Conservation (phyloP, 2,113 vertebrate genomes). For the Brachionichthys hirsutus region DNA sequence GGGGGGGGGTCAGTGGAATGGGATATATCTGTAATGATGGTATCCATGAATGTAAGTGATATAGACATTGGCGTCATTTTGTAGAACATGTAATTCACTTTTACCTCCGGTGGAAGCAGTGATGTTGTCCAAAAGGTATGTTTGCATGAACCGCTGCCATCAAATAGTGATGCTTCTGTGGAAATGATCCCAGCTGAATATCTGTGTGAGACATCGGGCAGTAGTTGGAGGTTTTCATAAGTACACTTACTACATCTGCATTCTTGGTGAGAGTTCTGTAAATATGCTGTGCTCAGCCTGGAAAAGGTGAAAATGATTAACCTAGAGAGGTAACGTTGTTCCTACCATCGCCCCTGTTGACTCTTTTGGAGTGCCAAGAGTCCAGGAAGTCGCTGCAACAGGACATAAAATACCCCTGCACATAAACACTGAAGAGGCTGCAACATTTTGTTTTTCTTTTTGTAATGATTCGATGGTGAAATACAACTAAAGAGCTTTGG, state of each 20-base stretch:
- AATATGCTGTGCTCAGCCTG: too few relatives aligned
- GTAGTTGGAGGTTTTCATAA: too few relatives aligned
- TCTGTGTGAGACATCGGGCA: not conserved
- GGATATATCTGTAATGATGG: slow-evolving; percentile 29
- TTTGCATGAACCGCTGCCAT: slow-evolving; percentile 12
- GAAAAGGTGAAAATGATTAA: too few relatives aligned
- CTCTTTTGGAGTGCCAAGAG: too few relatives aligned
- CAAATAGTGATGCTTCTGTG: slow-evolving; percentile 14
- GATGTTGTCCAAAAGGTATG: slow-evolving; percentile 43
- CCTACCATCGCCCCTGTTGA: too few relatives aligned
- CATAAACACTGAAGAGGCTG: too few relatives aligned
- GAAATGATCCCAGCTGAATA: slow-evolving; percentile 15
- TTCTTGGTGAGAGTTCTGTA: too few relatives aligned
- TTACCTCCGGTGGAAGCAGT: slow-evolving; percentile 21
- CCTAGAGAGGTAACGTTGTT: too few relatives aligned
- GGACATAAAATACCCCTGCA: too few relatives aligned
- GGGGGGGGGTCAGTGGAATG: slow-evolving; percentile 43
- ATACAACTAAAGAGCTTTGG: not conserved
- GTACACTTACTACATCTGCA: too few relatives aligned
- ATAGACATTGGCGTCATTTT: slow-evolving; percentile 33
- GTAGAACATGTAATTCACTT: slow-evolving; percentile 29
- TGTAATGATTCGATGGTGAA: not conserved
- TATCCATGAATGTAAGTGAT: slow-evolving; percentile 51
- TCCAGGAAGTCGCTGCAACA: too few relatives aligned
- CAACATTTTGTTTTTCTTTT: not conserved